These are phyloP conservation scores for Colossoma macropomum DNA, from an alignment of 2,113 vertebrate genomes.

Conservation along the genomic window DNA sequence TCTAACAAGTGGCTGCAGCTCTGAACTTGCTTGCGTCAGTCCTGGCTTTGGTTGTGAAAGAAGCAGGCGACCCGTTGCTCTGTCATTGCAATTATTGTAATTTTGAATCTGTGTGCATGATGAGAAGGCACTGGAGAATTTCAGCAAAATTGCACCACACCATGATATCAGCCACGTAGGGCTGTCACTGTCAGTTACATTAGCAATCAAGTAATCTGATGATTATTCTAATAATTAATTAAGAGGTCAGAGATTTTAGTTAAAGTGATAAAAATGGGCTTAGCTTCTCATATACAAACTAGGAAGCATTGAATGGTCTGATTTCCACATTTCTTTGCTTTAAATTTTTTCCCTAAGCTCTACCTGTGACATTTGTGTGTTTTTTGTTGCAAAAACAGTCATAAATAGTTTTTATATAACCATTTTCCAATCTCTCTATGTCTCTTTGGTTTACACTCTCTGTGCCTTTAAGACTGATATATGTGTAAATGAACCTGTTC, in stretches of 20 bases:
- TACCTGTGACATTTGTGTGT: no score
- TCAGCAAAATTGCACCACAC: constrained; percentile 18
- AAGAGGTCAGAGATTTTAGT: no score
- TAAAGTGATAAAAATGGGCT: no score
- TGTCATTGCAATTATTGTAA: constrained; percentile 26
- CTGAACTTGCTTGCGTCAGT: constrained; percentile 11
- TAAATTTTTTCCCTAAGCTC: no score
- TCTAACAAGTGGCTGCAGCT: not conserved
- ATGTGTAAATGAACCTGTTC: no score
- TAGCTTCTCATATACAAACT: no score
- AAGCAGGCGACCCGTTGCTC: constrained; percentile 16
- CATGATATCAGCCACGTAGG: not conserved
- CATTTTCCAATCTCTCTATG: no score
- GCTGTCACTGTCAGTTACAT: not conserved
- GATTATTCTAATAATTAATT: not conserved
- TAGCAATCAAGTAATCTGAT: not conserved
- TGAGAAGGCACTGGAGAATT: constrained; percentile 1
- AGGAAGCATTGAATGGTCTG: no score
- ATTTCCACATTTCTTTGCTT: not conserved
- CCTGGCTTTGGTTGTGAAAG: not conserved
- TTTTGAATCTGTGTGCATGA: constrained; percentile 18
- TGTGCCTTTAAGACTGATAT: no score
- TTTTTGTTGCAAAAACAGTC: no score
- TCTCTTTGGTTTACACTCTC: no score
- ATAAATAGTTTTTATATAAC: no score